Base-by-base conservation (phyloP, 2,113 vertebrate species). In the Aegithalos caudatus region DNA sequence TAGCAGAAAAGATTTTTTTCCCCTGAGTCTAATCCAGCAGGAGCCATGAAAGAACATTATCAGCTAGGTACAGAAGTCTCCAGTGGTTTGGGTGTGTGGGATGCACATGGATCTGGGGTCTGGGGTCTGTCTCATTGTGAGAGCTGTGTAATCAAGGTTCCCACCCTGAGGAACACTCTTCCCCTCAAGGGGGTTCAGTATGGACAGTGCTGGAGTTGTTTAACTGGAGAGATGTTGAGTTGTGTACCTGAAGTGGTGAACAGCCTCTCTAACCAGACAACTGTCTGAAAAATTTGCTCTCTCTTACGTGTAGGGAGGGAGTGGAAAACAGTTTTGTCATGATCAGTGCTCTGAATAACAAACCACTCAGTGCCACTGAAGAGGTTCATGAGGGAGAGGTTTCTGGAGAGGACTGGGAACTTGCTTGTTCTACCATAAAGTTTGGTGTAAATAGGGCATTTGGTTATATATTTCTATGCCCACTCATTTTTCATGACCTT, bases 1-100 rank as follows among this genome's bases (percentile, higher is more conserved):
- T 97, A 97, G 97, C 79, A 93, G 96, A 70, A 70, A 96, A 98
- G 95, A 97, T 98, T 98, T 97, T 98, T 97, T 95, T 96, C 94
- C 96, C 84, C 90, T 14, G 88, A 87, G 96, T 97, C 95, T 98
- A 98, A 97, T 98, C 97, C 71, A 42, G 92, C 97, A 86, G 96
- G 94, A 98, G 97, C 96, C 97, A 76, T 86, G 92, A 96, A 97
- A 94, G 95, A 97, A 71, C 94, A 88, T 97, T 98, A 97, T 98
- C 98, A 95, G 97, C 92, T 38, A 91, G 93, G 92, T 95, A 92
- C 97, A 98, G 98, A 92, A 95, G 65, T 35, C 92, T 86, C 92
- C 1, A 1, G 58, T 0, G 3, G 44, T 74, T n/a, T 15, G 58
- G 35, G 14, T 47, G 76, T 22, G 66, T 65, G 88, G 86, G 82